These are phyloP conservation scores for Corythornis cristatus DNA, from an alignment of 2,113 vertebrate genomes.

Conservation along the genomic window DNA sequence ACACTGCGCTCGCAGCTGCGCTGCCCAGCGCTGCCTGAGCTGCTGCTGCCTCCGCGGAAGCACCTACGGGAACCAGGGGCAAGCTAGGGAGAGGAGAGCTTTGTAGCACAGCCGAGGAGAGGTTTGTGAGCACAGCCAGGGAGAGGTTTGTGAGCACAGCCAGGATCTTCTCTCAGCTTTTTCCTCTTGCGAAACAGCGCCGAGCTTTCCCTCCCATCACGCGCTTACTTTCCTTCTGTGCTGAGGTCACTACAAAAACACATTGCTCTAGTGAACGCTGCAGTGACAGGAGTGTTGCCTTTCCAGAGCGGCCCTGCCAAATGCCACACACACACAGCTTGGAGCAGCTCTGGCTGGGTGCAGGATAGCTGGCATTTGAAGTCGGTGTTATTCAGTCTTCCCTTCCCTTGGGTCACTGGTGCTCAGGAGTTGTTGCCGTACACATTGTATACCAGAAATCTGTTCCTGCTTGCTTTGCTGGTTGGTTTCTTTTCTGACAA, in stretches of 20 bases:
- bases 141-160: neutral
- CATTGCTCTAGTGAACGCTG: neutral
- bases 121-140: too few species aligned
- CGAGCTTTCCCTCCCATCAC: neutral
- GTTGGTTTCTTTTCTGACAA: conserved; percentile 4
- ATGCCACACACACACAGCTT: neutral
- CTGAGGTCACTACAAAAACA: neutral
- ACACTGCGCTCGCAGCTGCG: neutral
- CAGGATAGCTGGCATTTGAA: neutral
- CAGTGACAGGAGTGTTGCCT: neutral
- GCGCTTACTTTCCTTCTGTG: neutral
- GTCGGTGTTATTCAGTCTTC: neutral
- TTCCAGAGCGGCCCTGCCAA: fast-evolving
- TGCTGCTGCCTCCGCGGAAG: neutral
- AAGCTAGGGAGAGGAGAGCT: neutral
- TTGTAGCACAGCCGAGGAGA: too few species aligned
- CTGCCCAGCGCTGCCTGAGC: neutral
- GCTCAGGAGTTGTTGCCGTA: neutral
- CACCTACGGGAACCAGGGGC: neutral
- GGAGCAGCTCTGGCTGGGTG: neutral
- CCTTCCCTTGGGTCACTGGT: neutral
- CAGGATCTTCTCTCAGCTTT: neutral
- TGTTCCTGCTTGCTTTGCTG: neutral
- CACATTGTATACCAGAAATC: neutral
- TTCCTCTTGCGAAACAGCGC: neutral